Base-by-base conservation (phyloP, 2,888 invertebrate species). In the Sclerodermus sp. region DNA sequence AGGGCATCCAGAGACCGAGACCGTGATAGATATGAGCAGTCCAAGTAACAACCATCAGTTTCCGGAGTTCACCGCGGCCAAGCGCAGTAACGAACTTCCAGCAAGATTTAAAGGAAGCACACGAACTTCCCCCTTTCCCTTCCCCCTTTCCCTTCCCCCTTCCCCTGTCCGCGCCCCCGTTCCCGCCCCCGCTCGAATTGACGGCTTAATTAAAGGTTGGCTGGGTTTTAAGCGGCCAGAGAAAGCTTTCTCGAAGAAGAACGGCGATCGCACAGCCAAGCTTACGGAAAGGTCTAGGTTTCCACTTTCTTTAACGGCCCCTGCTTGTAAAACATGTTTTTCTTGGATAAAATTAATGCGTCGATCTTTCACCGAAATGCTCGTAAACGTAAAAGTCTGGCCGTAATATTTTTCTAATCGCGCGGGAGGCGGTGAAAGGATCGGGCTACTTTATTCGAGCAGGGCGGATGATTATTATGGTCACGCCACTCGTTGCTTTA, bases 1-100 rank as follows among this genome's bases (percentile, higher is more conserved):
- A 34, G 36, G 45, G 31, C 23, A 29, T 16, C 15, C 17, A 47
- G 50, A 47, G 54, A 34, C 49, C 17, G 47, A 40, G 43, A 43
- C 46, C 51, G 60, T 69, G 69, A 69, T 67, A 69, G 66, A 69
- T 70, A 72, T 65, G 68, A 69, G 63, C 60, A 65, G 67, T 69
- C 65, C 62, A 61, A 66, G 68, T 70, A 71, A 70, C 70, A 71
- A 69, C 70, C 68, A 64, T 70, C 70, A 62, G 66, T 66, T 70
- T 63, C 55, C 62, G 51, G 62, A 66, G 66, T 68, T 66, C 58
- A 53, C 58, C 63, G 57, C 61, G 59, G 60, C 59, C 60, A 58
- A 60, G 57, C 58, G 53, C 53, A 62, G 64, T 62, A 62, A 67
- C 67, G 62, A 70, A 70, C 62, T 69, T 62, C 57, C 53, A 47